Base-by-base conservation (phyloP, 1,140 invertebrate genomes). In the Antheraea pernyi region DNA sequence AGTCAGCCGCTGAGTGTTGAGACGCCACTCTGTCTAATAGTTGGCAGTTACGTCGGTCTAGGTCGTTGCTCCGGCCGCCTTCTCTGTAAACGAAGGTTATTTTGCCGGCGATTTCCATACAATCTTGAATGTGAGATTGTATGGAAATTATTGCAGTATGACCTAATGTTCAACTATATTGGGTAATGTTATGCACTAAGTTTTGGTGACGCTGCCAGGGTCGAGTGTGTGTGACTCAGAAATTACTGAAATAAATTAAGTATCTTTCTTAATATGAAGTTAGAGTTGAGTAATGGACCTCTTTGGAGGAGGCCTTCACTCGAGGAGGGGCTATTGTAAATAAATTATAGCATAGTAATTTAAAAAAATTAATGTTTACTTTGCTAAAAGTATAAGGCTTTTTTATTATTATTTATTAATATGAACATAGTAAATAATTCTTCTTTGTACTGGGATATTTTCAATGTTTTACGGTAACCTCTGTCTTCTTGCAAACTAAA, bases 11-110 rank as follows among this genome's bases (percentile, higher is more conserved):
- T 63, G n/a, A n/a, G 22, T 13, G 46, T 9, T 59, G 36, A 67
- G 70, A 59, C 70, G 70, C 70, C 70, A 67, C 59, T 66, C 66
- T n/a, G 70, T 72, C 70, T 72, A 53, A 61, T 30, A 48, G 36
- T 59, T 42, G 19, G 37, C 61, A 61, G 65, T 72, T 68, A 72
- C 67, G 66, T 72, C 70, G 65, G 36, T 36, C 22, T 19, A 68
- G 70, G 70, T 53, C 67, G 37, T 72, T 72, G 66, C 64, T 30
- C 70, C 68, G 46, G 48, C n/a, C 61, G 30, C 61, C 22, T 53
- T 53, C 46, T 13, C 46, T 6, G 46, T 13, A 53, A 16, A 53
- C 16, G 46, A 53, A 7, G 46, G 46, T 53, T 53, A 53, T 53
- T 13, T 16, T 53, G 46, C 16, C 46, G 7, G 7, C 16, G 16